phyloP scores from a whole-genome alignment of 2,113 vertebrate genomes.

The Nansenia antarctica region DNA sequence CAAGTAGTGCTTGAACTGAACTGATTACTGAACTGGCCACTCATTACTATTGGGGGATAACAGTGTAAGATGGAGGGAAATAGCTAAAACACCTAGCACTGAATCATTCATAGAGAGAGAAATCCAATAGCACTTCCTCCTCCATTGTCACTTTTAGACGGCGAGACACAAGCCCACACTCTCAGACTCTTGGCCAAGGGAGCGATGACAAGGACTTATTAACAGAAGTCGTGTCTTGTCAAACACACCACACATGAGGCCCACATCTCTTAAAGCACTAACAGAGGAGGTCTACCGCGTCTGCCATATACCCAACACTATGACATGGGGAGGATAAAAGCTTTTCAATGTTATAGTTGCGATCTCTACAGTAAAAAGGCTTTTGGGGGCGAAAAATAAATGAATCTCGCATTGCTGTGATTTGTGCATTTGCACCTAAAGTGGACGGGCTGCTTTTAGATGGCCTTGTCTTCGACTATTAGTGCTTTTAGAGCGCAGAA shows the following conservation, averaged over 20 bases:
- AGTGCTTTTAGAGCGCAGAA: constrained; percentile 58
- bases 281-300: neutral
- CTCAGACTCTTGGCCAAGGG: constrained; percentile 40
- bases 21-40: constrained; percentile 28
- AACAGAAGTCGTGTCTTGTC: constrained; percentile 8
- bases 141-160: constrained; percentile 19
- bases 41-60: constrained; percentile 8
- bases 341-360: constrained; percentile 65
- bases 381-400: constrained; percentile 21
- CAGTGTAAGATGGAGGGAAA: neutral
- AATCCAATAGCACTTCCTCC: constrained; percentile 21
- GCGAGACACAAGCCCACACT: constrained; percentile 24
- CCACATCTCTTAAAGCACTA: constrained; percentile 3
- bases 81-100: constrained; percentile 13
- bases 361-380: constrained; percentile 17
- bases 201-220: constrained; percentile 19
- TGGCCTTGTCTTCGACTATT: constrained; percentile 2
- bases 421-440: constrained; percentile 9
- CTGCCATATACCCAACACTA: neutral
- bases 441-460: constrained; percentile 18
- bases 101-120: constrained; percentile 27
- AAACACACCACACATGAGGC: constrained; percentile 14
- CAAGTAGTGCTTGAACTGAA: constrained; percentile 4
- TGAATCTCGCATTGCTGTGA: constrained; percentile 43
- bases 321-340: constrained; percentile 57